Conservation (phyloP, 2,113 vertebrate genomes). For the Cygnus buccinator region DNA sequence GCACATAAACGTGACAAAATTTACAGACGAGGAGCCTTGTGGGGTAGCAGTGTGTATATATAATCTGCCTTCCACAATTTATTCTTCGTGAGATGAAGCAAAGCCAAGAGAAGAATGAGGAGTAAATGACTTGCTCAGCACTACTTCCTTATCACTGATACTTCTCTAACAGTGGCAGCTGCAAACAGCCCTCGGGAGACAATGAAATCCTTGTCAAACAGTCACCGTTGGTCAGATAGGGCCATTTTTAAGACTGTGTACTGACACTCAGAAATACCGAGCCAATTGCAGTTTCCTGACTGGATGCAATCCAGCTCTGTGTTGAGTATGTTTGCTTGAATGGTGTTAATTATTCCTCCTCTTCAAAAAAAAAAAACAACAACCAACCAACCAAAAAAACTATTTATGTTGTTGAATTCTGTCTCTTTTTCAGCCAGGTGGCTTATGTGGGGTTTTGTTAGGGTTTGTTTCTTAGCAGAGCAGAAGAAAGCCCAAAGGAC, state of each 20-base stretch:
- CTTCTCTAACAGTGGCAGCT: not conserved
- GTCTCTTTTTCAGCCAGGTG: not conserved
- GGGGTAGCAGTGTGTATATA: not conserved
- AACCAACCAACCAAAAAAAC: not conserved
- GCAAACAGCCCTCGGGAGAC: not conserved
- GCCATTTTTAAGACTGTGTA: not conserved
- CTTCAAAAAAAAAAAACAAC: not conserved
- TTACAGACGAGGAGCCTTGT: not conserved
- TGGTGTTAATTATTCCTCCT: not conserved
- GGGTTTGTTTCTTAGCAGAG: not conserved
- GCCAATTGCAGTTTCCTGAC: not conserved
- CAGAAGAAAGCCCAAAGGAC: not conserved
- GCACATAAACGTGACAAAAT: not conserved
- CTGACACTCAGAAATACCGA: not conserved
- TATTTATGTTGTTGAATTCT: rapidly evolving
- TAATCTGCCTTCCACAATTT: not conserved
- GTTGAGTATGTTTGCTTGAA: not conserved
- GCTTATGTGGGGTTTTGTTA: not conserved
- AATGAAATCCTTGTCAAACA: not conserved
- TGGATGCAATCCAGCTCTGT: not conserved
- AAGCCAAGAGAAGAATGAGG: not conserved
- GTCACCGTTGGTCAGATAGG: not conserved
- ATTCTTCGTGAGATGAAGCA: not conserved
- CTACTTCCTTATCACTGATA: rapidly evolving
- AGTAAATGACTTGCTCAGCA: not conserved